Evolutionary conservation across 2,797 vertebrate genomes (phyloP).

Genomic region (Kryptopterus vitreolus): DNA sequence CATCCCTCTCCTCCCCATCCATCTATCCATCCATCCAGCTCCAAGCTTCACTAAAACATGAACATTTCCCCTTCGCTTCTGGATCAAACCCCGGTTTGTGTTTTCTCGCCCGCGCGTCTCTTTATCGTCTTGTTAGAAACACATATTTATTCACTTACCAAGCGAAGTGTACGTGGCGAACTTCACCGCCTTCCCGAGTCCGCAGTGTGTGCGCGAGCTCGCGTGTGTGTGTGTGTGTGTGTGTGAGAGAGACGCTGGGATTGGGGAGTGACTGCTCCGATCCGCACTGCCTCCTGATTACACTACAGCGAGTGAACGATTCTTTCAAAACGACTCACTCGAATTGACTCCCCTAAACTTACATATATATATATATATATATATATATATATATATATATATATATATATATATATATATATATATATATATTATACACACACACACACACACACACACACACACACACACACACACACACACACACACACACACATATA

Average conservation of each 20-base stretch:
- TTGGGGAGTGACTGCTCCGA: conserved; percentile 56
- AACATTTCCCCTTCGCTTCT: background rate
- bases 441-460: too few species aligned
- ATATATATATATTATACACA: too few species aligned
- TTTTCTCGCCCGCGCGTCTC: background rate
- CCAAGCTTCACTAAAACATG: background rate
- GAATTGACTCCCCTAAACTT: background rate
- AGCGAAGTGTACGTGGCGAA: conserved; percentile 49
- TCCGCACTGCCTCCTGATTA: conserved; percentile 56
- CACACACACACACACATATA: too few species aligned
- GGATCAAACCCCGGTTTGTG: background rate
- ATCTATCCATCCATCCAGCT: background rate
- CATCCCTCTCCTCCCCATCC: background rate
- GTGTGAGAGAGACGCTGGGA: conserved; percentile 45
- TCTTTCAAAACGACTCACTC: background rate
- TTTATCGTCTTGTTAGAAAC: background rate
- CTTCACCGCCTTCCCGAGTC: conserved; percentile 55
- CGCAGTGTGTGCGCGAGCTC: conserved; percentile 34
- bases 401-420: too few species aligned
- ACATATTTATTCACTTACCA: conserved; percentile 47
- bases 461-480: too few species aligned
- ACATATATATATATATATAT: too few species aligned
- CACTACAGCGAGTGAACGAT: conserved; percentile 20
- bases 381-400: too few species aligned
- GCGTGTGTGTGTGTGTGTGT: background rate